Percentiles rank a stretch among this genome's conserved stretches.
Evolutionary conservation across 2,113 vertebrate species (phyloP).

Genomic region (Otus sunia): DNA sequence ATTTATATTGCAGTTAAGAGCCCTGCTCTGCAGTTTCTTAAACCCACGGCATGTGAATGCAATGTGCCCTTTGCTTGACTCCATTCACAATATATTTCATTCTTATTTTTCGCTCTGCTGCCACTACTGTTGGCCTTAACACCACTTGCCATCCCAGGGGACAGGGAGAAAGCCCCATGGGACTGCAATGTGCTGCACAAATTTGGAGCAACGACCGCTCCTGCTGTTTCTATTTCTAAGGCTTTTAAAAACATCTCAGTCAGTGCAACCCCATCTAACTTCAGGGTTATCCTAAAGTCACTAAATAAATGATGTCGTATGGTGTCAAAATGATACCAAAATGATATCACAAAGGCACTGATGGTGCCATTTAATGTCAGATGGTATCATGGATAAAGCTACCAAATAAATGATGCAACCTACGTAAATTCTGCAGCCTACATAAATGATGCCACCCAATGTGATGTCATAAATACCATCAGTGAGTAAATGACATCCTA

Average conservation of each 20-base stretch:
- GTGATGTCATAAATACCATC: neutral
- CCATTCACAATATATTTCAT: neutral
- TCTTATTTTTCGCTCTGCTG: neutral
- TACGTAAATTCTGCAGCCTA: neutral
- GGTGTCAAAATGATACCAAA: neutral
- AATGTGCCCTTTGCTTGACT: neutral
- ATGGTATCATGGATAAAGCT: neutral
- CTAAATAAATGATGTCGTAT: neutral
- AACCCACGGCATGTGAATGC: neutral
- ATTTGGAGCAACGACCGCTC: neutral
- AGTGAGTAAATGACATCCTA: neutral
- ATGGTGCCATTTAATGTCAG: neutral
- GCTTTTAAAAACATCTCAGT: neutral
- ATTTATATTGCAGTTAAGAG: neutral
- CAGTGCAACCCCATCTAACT: neutral
- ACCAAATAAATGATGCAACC: neutral
- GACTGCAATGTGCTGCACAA: neutral
- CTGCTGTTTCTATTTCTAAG: neutral
- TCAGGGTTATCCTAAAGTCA: neutral
- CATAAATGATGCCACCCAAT: neutral
- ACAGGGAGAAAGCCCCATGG: neutral
- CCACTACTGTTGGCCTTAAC: neutral
- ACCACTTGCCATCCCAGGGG: neutral
- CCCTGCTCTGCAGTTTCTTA: neutral
- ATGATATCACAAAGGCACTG: neutral